Evolutionary conservation across 64 coral and sea anemone species (phyloP).

Genomic region (Porites lutea): DNA sequence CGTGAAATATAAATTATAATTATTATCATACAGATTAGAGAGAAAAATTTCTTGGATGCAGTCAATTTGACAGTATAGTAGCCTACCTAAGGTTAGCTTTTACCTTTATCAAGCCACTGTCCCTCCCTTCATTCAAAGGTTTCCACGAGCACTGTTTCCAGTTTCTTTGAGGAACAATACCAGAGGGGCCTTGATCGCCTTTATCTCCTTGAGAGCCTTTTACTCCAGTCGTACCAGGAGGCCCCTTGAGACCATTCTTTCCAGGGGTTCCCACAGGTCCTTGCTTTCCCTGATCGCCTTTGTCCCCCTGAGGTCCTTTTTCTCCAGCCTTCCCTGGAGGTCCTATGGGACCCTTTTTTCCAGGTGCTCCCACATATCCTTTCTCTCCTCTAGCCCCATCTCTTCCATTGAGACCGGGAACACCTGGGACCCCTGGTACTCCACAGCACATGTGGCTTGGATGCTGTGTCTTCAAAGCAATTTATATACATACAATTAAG

Average conservation of each 20-base stretch:
- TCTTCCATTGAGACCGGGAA: constrained; percentile 9
- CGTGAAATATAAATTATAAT: too few relatives aligned
- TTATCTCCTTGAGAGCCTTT: not conserved
- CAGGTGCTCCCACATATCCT: not conserved
- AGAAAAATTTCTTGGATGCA: too few relatives aligned
- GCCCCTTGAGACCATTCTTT: not conserved
- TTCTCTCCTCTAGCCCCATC: not conserved
- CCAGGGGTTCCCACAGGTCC: not conserved
- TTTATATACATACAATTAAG: not conserved
- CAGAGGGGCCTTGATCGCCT: not conserved
- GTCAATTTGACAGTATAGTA: too few relatives aligned
- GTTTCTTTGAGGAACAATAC: not conserved
- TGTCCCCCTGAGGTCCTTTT: not conserved
- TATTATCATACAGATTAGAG: too few relatives aligned
- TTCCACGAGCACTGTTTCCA: constrained; percentile 38
- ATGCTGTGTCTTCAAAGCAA: not conserved
- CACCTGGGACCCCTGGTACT: not conserved
- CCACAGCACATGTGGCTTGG: not conserved
- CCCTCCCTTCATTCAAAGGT: not conserved
- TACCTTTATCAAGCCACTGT: constrained; percentile 31
- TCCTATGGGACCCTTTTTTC: not conserved
- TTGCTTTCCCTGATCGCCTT: not conserved
- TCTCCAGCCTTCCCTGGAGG: not conserved
- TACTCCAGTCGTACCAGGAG: not conserved
- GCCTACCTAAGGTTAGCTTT: too few relatives aligned